phyloP scores from a whole-genome alignment of 2,113 vertebrate genomes.

The Scytalopus superciliaris region DNA sequence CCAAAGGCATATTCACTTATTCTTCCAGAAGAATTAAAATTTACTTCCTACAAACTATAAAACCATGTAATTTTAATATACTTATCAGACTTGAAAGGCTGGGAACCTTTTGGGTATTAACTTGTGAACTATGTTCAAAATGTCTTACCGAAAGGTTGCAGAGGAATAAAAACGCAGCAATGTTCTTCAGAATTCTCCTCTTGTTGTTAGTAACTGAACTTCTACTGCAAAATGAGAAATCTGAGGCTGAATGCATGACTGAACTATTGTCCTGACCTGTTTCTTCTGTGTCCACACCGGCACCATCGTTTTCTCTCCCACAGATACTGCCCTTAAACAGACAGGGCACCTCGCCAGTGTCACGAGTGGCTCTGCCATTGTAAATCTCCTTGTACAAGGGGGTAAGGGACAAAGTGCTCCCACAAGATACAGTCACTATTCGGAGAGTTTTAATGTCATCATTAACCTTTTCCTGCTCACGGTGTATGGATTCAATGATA shows the following conservation, averaged over 20 bases:
- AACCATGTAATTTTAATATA: neutral
- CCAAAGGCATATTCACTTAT: neutral
- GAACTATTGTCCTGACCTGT: conserved; percentile 16
- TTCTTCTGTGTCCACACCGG: conserved; percentile 36
- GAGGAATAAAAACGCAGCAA: conserved; percentile 88
- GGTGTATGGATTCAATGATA: conserved; percentile 90
- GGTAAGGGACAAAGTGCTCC: conserved; percentile 41
- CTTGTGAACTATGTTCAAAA: neutral
- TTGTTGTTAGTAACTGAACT: conserved; percentile 61
- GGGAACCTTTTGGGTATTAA: neutral
- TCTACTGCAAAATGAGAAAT: conserved; percentile 34
- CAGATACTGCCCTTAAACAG: conserved; percentile 21
- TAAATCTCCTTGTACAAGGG: conserved; percentile 76
- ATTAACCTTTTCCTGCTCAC: conserved; percentile 71
- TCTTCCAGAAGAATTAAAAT: conserved; percentile 16
- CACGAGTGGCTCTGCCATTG: conserved; percentile 69
- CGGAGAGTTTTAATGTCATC: conserved; percentile 70
- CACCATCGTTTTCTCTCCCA: neutral
- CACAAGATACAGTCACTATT: conserved; percentile 81
- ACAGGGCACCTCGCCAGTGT: neutral
- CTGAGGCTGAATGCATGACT: conserved; percentile 37
- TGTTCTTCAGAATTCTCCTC: conserved; percentile 87
- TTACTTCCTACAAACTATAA: neutral
- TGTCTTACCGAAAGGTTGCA: conserved; percentile 82
- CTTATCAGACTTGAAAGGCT: neutral